phyloP scores from a whole-genome alignment of 2,888 invertebrate species.

The Oligia strigilis region DNA sequence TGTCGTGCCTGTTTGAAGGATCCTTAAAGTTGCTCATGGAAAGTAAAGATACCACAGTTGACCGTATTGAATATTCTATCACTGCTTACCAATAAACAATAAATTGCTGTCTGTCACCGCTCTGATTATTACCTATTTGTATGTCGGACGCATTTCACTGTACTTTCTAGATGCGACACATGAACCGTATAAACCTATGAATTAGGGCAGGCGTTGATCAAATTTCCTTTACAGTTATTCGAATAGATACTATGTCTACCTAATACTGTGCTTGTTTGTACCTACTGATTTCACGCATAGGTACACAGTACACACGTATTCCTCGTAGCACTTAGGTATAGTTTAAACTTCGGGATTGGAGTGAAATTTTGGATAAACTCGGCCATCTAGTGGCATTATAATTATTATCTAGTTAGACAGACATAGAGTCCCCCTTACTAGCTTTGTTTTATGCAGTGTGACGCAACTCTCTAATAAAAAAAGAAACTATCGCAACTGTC shows the following conservation, averaged over 20 bases:
- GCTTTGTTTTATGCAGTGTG: too few species aligned
- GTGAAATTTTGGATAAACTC: background rate
- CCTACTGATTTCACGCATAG: background rate
- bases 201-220: background rate
- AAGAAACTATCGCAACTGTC: too few species aligned
- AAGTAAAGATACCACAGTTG: background rate
- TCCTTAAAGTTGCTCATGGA: background rate
- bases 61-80: conserved; percentile 53
- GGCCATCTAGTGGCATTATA: background rate
- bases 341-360: background rate
- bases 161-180: conserved; percentile 68
- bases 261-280: background rate
- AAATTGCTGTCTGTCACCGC: conserved; percentile 56
- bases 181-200: conserved; percentile 26
- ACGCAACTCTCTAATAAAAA: too few species aligned
- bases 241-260: background rate
- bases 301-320: background rate
- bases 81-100: conserved; percentile 48
- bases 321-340: background rate
- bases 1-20: too few species aligned
- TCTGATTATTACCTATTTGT: conserved; percentile 71
- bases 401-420: background rate
- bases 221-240: conserved; percentile 13
- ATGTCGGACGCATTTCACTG: conserved; percentile 68
- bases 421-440: background rate